Evolutionary conservation across 1,140 invertebrate genomes (phyloP).

Genomic region (Phthorimaea operculella): DNA sequence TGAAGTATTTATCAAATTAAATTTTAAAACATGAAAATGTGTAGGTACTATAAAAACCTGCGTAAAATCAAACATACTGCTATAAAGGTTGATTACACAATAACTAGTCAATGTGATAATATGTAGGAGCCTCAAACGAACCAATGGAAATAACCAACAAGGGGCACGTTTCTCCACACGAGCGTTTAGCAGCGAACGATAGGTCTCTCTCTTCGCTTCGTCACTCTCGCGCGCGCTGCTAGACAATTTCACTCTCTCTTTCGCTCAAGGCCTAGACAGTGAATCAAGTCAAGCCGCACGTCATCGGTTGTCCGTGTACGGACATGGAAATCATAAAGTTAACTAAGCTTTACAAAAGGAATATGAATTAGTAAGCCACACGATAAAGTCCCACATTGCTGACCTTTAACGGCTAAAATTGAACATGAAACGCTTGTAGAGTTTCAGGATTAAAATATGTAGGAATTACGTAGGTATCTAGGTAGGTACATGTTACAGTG

Average conservation of each 20-base stretch:
- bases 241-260: not conserved
- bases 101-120: not conserved
- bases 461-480: no score
- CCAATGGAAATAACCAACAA: not conserved
- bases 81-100: not conserved
- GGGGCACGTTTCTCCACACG: not conserved
- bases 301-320: not conserved
- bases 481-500: no score
- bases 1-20: no score
- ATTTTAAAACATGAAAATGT: no score
- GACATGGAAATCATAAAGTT: not conserved
- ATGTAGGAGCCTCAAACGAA: not conserved
- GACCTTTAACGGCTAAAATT: no score
- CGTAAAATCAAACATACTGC: no score
- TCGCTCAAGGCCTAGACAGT: not conserved
- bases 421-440: no score
- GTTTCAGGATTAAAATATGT: no score
- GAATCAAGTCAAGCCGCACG: not conserved
- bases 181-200: not conserved
- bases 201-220: not conserved
- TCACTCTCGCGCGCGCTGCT: not conserved
- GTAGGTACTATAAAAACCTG: no score
- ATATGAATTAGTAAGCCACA: no score
- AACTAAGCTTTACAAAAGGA: not conserved
- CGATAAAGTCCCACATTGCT: no score